phyloP scores from a whole-genome alignment of 64 coral and sea anemone species.

The Porites lutea region DNA sequence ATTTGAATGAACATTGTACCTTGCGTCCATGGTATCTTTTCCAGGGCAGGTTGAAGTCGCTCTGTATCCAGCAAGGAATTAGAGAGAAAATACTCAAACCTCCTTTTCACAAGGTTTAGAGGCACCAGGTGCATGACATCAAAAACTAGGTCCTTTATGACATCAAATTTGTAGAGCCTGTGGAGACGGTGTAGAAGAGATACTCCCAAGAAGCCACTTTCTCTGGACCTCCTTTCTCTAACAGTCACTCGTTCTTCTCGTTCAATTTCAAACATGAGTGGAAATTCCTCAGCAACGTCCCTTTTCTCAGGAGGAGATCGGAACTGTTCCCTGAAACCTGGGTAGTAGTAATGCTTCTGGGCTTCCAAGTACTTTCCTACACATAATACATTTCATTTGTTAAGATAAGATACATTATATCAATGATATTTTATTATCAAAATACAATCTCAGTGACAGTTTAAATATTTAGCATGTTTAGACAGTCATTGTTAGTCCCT shows the following conservation, averaged over 20 bases:
- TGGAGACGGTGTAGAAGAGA: constrained; percentile 24
- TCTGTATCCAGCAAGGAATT: constrained; percentile 36
- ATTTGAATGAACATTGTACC: not conserved
- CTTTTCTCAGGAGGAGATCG: constrained; percentile 44
- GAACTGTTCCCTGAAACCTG: constrained; percentile 19
- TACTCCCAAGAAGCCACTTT: constrained; percentile 49
- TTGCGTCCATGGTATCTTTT: constrained; percentile 44
- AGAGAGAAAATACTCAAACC: constrained; percentile 12
- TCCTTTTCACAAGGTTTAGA: constrained; percentile 10
- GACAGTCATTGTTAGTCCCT: no score
- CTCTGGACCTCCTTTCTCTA: constrained; percentile 18
- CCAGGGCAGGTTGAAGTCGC: constrained; percentile 24
- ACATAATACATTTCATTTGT: not conserved
- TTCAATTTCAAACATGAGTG: constrained; percentile 41
- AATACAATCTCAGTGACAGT: not conserved
- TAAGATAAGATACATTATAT: not conserved
- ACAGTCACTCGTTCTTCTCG: constrained; percentile 48
- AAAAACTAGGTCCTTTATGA: constrained; percentile 47
- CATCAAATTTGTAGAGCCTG: constrained; percentile 48
- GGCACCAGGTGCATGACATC: constrained; percentile 48
- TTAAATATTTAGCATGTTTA: no score
- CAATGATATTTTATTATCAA: constrained; percentile 10
- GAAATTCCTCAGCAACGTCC: constrained; percentile 27
- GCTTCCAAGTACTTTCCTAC: constrained; percentile 46
- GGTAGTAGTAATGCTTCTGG: constrained; percentile 52